A percentile compares a stretch with the other conserved stretches of the same genome.
phyloP scores from a whole-genome alignment of 2,113 vertebrate species.

The Protobothrops mucrosquamatus region DNA sequence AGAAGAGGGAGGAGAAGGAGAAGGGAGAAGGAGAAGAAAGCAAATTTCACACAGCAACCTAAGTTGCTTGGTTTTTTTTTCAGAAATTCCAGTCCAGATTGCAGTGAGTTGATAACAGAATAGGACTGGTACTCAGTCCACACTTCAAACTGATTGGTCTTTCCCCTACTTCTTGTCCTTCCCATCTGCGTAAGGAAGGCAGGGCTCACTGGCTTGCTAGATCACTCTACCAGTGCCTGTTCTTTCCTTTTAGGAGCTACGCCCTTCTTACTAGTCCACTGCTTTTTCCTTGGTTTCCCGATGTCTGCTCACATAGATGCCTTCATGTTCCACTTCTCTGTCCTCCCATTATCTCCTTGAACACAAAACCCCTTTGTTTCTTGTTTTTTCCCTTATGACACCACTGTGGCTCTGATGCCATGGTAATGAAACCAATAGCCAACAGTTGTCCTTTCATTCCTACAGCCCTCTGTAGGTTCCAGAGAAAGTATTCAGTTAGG shows the following conservation, averaged over 20 bases:
- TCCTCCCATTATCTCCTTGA: not conserved
- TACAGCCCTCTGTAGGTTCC: not conserved
- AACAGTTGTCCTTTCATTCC: not conserved
- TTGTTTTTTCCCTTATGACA: not conserved
- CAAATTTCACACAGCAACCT: not conserved
- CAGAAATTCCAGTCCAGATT: not conserved
- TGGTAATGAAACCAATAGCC: not conserved
- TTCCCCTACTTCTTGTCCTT: not conserved
- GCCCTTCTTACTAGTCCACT: not conserved
- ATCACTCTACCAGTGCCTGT: not conserved
- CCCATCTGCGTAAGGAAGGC: not conserved
- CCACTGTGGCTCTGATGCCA: not conserved
- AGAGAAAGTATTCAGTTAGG: not conserved
- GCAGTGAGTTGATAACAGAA: not conserved
- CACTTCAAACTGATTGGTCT: not conserved
- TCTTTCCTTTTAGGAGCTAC: not conserved
- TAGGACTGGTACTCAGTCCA: not conserved
- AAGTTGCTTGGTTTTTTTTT: not conserved
- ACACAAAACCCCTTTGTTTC: not conserved
- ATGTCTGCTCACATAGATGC: not conserved
- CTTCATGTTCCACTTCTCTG: not conserved
- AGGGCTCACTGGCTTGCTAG: not conserved
- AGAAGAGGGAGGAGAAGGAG: not conserved
- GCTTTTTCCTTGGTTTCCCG: not conserved
- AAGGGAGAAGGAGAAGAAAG: not conserved